Base-by-base conservation (phyloP, 2,888 invertebrate species). In the Clusia tigrina region DNA sequence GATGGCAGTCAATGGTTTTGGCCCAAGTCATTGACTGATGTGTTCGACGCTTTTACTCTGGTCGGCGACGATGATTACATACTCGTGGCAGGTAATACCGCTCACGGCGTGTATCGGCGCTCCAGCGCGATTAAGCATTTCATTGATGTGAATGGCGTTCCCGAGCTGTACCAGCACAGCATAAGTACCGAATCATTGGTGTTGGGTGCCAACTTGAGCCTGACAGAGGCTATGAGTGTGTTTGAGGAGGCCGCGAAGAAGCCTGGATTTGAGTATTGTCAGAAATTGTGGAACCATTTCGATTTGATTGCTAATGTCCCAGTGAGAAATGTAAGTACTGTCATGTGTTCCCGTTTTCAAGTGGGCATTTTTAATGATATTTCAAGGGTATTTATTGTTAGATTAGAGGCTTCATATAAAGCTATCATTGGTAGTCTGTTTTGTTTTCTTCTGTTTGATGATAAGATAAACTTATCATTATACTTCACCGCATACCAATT, bases 21-120 rank as follows among this genome's bases (percentile, higher is more conserved):
- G 71, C 76, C 77, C 2, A 67, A 54, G 55, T 68, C 53, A 55
- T 63, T 66, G 32, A 42, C 18, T 58, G 64, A 63, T 9, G 60
- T 64, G 0, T 51, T 91, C 17, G 73, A 82, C 0, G 25, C 32
- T 9, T 6, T 6, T 12, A 48, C 6, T 6, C 5, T 3, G 5
- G 48, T 64, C 1, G 53, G 60, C 62, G 78, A 81, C 9, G 77
- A 84, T n/a, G 79, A 83, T 17, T 91, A 89, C 69, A 86, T 88
- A 79, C 76, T 93, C 10, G 86, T 92, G 0, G 89, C 88, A 37
- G 93, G 93, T 12, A 92, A 92, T 75, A 92, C 92, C 1, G 90
- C 89, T 10, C 89, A 88, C 82, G 93, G 93, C 1, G 82, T 85
- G 1, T 85, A 81, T 67, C 79, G 83, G 17, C 67, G 78, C 3